phyloP scores from a whole-genome alignment of 2,113 vertebrate species.

The Hipposideros armiger region DNA sequence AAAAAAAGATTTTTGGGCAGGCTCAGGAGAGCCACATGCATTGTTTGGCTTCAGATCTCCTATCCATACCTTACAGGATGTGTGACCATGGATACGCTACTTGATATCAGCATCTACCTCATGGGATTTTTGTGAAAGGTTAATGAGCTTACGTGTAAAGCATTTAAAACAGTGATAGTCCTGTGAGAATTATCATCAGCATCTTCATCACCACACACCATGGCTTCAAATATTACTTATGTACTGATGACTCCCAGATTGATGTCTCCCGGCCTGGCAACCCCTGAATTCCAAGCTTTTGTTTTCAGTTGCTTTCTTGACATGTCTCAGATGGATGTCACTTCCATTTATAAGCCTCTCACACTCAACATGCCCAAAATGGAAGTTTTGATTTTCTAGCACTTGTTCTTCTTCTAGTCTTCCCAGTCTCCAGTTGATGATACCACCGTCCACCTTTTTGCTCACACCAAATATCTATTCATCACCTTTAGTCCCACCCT shows the following conservation, averaged over 20 bases:
- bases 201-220: not conserved
- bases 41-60: not conserved
- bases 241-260: not conserved
- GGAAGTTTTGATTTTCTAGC: not conserved
- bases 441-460: not conserved
- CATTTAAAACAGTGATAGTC: not conserved
- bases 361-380: not conserved
- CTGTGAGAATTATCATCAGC: not conserved
- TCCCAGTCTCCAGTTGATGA: not conserved
- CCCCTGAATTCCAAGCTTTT: not conserved
- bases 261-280: not conserved
- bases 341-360: not conserved
- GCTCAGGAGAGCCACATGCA: not conserved
- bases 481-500: not conserved
- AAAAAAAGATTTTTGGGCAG: not conserved
- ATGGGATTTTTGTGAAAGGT: too few relatives aligned
- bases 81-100: not conserved
- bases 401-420: not conserved
- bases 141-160: not conserved
- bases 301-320: not conserved
- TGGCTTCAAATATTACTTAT: not conserved
- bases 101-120: not conserved
- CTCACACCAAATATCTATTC: not conserved
- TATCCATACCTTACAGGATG: not conserved
- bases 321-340: not conserved